Evolutionary conservation across 2,888 invertebrate species (phyloP), one percentile per base, ranked within the genome.

Genomic region (Myopa testacea): DNA sequence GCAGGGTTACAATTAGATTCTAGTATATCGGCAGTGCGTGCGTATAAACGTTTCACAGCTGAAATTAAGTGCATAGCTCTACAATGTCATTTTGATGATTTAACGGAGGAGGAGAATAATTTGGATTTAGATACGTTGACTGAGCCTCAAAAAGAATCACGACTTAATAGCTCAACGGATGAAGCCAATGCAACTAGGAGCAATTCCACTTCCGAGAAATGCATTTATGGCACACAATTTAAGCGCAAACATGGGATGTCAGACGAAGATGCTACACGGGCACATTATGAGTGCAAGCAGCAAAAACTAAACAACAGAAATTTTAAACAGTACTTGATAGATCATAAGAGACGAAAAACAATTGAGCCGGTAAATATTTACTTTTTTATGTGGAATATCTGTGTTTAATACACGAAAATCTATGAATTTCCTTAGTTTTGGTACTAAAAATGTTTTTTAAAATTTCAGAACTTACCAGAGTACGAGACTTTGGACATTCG

Each of bases 401-500:
- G 40, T 40, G 40, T 40, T 8, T 45, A 45, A 10, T 45, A 45
- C 10, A 26, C 26, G 26, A 26, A 26, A 50, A 50, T 50, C 8
- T 3, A 50, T 10, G 50, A 50, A 50, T 50, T 50, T 10, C 8
- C 3, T 50, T 50, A 14, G 50, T 50, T 50, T 50, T 50, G 50
- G 63, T 37, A n/a, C 5, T n/a, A 6, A 63, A 63, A 63, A 34
- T 26, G 16, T 1, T 58, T 40, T 63, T 79, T 79, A 8, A 60
- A 65, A 62, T 90, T 90, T 10, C 85, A 94, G 93, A 91, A 92
- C 84, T 93, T 94, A 86, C 93, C 94, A 26, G 95, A 95, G 87
- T 90, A 95, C 74, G 94, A 94, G 84, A 95, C 94, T 16, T 92
- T 92, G 82, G 95, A 94, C 71, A 93, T 96, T 82, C 93, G 93